Evolutionary conservation across 2,797 vertebrate genomes (phyloP).

Genomic region (Syndactyla subalaris): DNA sequence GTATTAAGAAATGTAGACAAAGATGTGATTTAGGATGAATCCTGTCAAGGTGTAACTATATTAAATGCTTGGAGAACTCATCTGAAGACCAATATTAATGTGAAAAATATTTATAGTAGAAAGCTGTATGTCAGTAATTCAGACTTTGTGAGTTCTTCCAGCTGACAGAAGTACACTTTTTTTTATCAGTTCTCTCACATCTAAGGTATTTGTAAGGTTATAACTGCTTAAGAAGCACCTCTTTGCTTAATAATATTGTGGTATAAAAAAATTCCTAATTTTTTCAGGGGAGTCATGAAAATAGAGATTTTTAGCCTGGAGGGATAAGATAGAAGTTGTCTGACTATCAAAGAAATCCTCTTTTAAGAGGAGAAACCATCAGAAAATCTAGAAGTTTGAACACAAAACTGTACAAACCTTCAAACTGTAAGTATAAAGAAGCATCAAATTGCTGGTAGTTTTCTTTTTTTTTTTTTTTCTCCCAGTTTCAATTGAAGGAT

Average conservation of each 20-base stretch:
- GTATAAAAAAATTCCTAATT: constrained; percentile 70
- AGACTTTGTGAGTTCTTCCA: constrained; percentile 18
- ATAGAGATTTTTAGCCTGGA: constrained; percentile 66
- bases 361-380: constrained; percentile 58
- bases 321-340: constrained; percentile 54
- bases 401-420: constrained; percentile 67
- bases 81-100: constrained; percentile 44
- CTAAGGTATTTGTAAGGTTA: constrained; percentile 59
- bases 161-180: constrained; percentile 19
- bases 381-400: constrained; percentile 52
- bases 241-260: constrained; percentile 66
- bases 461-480: constrained; percentile 26
- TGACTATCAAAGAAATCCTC: constrained; percentile 66
- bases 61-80: constrained; percentile 51
- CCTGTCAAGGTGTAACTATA: constrained; percentile 58
- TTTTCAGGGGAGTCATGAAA: constrained; percentile 66
- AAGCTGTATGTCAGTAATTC: constrained; percentile 40
- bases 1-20: constrained; percentile 68
- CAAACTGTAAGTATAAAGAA: constrained; percentile 59
- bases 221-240: constrained; percentile 66
- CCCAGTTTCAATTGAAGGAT: constrained; percentile 27
- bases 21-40: constrained; percentile 71
- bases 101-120: constrained; percentile 60
- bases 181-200: constrained; percentile 55
- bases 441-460: constrained; percentile 32